Percentiles rank a stretch among this genome's conserved stretches.
phyloP scores from a whole-genome alignment of 1,140 invertebrate genomes.

The Pseudomyrmex flavicornis region DNA sequence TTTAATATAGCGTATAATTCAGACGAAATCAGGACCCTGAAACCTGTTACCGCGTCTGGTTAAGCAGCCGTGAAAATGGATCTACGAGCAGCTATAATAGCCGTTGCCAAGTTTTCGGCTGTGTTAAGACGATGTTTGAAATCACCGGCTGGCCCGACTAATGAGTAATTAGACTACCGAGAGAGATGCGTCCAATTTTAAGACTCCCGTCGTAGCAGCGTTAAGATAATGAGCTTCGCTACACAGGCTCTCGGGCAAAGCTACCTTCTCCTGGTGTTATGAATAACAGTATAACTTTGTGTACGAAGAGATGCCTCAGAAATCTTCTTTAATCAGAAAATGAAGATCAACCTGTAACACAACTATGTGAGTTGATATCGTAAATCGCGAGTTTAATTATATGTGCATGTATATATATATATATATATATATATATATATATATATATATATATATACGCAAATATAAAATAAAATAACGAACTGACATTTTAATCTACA shows the following conservation, averaged over 20 bases:
- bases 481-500: not conserved
- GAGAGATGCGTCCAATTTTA: conserved; percentile 39
- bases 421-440: no score
- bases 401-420: no score
- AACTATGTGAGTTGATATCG: not conserved
- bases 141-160: conserved; percentile 41
- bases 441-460: no score
- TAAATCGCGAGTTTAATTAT: conserved; percentile 25
- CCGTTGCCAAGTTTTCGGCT: conserved; percentile 53
- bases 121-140: conserved; percentile 37
- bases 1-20: conserved; percentile 67
- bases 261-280: not conserved
- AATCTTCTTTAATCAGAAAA: conserved; percentile 1
- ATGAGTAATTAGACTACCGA: conserved; percentile 49
- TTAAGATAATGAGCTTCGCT: conserved; percentile 21
- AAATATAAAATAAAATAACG: conserved; percentile 18
- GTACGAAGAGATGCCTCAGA: conserved; percentile 3
- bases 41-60: conserved; percentile 36
- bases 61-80: conserved; percentile 58
- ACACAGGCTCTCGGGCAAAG: conserved; percentile 1
- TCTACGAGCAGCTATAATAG: conserved; percentile 48
- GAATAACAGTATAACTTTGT: conserved; percentile 46
- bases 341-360: not conserved
- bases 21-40: conserved; percentile 53
- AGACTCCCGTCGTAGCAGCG: conserved; percentile 5